Conservation (phyloP, 2,888 invertebrate genomes). For the Andrena camellia region DNA sequence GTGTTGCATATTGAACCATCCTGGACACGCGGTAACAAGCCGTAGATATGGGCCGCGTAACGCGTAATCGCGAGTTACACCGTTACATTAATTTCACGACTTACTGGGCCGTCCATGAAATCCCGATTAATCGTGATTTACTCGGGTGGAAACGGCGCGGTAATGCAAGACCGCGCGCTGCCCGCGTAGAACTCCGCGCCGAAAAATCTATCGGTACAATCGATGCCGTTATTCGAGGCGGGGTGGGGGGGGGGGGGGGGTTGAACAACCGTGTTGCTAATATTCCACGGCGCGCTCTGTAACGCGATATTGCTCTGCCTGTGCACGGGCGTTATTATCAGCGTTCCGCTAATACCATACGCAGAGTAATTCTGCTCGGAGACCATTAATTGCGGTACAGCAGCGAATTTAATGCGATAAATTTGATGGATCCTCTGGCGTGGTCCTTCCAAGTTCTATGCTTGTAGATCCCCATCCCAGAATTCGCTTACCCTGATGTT, state of each 20-base stretch:
- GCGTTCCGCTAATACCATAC: slow-evolving; percentile 24
- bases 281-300: slow-evolving; percentile 25
- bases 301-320: slow-evolving; percentile 28
- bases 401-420: slow-evolving; percentile 25
- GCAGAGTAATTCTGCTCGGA: slow-evolving; percentile 30
- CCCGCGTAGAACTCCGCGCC: neutral
- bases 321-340: slow-evolving; percentile 10
- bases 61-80: slow-evolving; percentile 57
- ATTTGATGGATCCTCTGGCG: slow-evolving; percentile 27
- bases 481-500: neutral
- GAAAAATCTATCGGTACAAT: slow-evolving; percentile 29
- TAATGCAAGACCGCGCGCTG: slow-evolving; percentile 2
- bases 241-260: no score
- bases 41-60: slow-evolving; percentile 36
- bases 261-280: slow-evolving; percentile 24
- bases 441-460: neutral
- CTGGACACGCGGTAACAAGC: slow-evolving; percentile 31
- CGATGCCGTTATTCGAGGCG: slow-evolving; percentile 23
- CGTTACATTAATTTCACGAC: slow-evolving; percentile 63
- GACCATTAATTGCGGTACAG: slow-evolving; percentile 30
- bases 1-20: slow-evolving; percentile 34
- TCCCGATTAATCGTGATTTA: slow-evolving; percentile 57
- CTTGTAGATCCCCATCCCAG: neutral
- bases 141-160: slow-evolving; percentile 8
- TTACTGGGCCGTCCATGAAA: slow-evolving; percentile 54